Base-by-base conservation (phyloP, 2,797 vertebrate genomes). In the Coilia nasus region DNA sequence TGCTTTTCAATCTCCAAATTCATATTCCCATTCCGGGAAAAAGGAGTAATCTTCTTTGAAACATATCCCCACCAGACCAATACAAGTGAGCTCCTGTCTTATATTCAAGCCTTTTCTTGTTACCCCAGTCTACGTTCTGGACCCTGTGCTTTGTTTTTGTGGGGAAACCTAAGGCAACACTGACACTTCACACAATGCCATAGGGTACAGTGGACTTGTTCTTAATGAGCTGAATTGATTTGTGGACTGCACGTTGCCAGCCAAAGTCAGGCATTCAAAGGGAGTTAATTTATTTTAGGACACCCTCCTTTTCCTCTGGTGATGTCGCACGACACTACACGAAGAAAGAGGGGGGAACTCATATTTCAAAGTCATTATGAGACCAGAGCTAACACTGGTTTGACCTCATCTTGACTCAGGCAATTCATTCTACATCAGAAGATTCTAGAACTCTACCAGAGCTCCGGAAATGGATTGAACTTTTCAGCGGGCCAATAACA, bases 351-450 rank as follows among this genome's bases (percentile, higher is more conserved):
- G 75, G 83, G 80, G 82, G 85, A 88, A 80, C 84, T 88, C 84
- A 89, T 88, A 89, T 87, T 86, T 86, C 84, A 87, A 64, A 86
- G 82, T 86, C 87, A 87, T 88, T 87, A 89, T 44, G 82, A 47
- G 82, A 83, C 85, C 83, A 87, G 82, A 85, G 87, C 82, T 81
- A 35, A 83, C 84, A 85, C 84, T 85, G 82, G 82, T 75, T 88
- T 88, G 87, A 86, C 89, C 85, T 87, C 82, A 85, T 87, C 85
- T 82, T 85, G 87, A 89, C 87, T 85, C 78, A 35, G 78, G 86
- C 88, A 86, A 90, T 89, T 89, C 84, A 90, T 88, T 84, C 87
- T 85, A 75, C 82, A 81, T 83, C 47, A 57, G 56, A 44, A 50
- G 50, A 83, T 35, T 82, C 82, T 85, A 82, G 83, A 86, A 35